Base-by-base conservation (phyloP, 2,888 invertebrate genomes). In the Octonoba sinensis region DNA sequence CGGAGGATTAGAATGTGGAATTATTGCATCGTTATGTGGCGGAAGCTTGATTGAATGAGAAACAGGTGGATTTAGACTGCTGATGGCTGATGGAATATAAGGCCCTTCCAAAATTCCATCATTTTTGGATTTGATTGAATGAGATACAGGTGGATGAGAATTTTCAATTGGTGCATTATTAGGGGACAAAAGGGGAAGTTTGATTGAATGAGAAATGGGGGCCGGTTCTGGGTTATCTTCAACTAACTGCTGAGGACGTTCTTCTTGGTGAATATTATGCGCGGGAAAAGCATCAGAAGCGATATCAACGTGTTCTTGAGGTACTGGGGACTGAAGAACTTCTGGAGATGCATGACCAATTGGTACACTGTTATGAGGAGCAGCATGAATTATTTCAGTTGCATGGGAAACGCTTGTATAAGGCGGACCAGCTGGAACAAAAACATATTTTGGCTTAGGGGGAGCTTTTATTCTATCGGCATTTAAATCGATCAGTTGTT, bases 301-400 rank as follows among this genome's bases (percentile, higher is more conserved):
- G 36, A 24, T 57, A 22, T 57, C 22, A 18, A 57, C 20, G 20
- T 57, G 57, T 6, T 57, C 22, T 20, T 57, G 57, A 22, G 57
- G 57, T 36, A 36, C 11, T 3, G 36, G 36, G 8, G 3, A 8
- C 36, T 36, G 36, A 36, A 57, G 13, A n/a, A 57, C 6, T 18
- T 57, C 57, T 36, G 36, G 36, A 8, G 36, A 36, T 6, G 1
- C 8, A 11, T 36, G 36, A 36, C 8, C 36, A 11, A 36, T 11
- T 6, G 36, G 36, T 36, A 36, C 36, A 36, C 36, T 36, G 36
- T 8, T 36, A 16, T 20, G 49, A 49, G 49, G 78, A 27, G 72
- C 66, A 24, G 59, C 72, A 22, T 79, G 78, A 18, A 79, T 60
- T n/a, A 79, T 79, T 54, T 79, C 66, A 15, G 78, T 67, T 3